Conservation (phyloP, 2,888 invertebrate genomes). For the Aphidius colemani region DNA sequence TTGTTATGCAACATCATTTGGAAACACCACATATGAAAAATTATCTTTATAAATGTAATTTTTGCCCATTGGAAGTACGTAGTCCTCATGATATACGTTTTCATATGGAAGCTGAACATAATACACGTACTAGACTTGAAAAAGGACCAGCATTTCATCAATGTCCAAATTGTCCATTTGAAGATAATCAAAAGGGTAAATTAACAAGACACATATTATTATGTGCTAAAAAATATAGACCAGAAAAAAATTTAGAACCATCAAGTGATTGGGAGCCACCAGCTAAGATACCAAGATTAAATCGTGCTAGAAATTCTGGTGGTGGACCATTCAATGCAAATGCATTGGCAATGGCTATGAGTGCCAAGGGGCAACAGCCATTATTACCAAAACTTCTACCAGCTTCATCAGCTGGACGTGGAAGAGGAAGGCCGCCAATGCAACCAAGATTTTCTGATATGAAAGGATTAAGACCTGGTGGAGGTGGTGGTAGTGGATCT, state of each 20-base stretch:
- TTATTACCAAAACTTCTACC: constrained; percentile 60
- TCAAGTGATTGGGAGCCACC: constrained; percentile 92
- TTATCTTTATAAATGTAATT: constrained; percentile 83
- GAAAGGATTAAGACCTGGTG: constrained; percentile 51
- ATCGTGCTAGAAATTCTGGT: constrained; percentile 51
- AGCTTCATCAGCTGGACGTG: constrained; percentile 56
- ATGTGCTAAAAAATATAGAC: constrained; percentile 88
- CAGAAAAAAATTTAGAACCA: constrained; percentile 83
- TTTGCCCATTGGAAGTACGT: constrained; percentile 79
- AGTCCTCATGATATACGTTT: constrained; percentile 86
- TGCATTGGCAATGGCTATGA: constrained; percentile 56
- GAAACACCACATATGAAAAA: constrained; percentile 92
- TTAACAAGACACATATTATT: constrained; percentile 84
- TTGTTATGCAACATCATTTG: constrained; percentile 84
- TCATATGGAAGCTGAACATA: constrained; percentile 92
- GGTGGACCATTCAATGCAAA: constrained; percentile 47
- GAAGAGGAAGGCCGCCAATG: constrained; percentile 60
- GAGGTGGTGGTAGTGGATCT: constrained; percentile 34
- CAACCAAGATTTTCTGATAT: constrained; percentile 56
- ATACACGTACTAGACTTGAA: constrained; percentile 80
- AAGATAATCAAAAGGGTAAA: constrained; percentile 91
- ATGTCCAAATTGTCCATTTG: constrained; percentile 92
- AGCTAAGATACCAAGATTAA: constrained; percentile 84
- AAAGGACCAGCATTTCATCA: constrained; percentile 87
- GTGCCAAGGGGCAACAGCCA: constrained; percentile 55